Evolutionary conservation across 2,113 vertebrate species (phyloP).

Genomic region (Penelope pileata): DNA sequence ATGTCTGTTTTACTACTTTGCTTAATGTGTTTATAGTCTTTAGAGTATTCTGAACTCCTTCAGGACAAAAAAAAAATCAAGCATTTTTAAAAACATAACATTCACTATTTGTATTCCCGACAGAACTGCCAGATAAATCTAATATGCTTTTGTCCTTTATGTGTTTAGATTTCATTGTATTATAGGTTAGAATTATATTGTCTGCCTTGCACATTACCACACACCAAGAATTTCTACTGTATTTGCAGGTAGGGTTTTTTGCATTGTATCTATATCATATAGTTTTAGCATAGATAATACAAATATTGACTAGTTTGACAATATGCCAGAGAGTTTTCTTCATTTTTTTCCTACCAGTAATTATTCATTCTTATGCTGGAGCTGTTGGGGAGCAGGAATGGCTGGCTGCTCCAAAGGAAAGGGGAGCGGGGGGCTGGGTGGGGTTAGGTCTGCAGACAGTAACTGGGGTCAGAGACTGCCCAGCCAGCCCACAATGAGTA

Average conservation of each 20-base stretch:
- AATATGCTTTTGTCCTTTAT: background rate
- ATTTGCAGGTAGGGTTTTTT: background rate
- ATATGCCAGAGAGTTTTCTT: background rate
- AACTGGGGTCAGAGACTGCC: background rate
- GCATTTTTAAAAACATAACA: background rate
- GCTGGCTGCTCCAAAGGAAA: background rate
- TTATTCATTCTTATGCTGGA: background rate
- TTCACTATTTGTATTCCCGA: background rate
- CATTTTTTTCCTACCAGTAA: background rate
- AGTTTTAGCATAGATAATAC: background rate
- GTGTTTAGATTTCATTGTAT: background rate
- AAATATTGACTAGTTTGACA: background rate
- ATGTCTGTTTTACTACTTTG: background rate
- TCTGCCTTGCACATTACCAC: background rate
- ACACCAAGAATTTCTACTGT: background rate
- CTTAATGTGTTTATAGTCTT: background rate
- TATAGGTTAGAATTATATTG: background rate
- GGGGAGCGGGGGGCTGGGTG: accelerated
- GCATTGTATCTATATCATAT: background rate
- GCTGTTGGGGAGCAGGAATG: background rate
- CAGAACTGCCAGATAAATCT: background rate
- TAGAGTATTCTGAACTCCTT: background rate
- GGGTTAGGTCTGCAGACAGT: background rate
- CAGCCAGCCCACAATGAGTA: background rate
- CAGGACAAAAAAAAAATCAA: background rate